These are phyloP conservation scores for Vanessa atalanta DNA, from an alignment of 1,140 invertebrate genomes.

Conservation along the genomic window DNA sequence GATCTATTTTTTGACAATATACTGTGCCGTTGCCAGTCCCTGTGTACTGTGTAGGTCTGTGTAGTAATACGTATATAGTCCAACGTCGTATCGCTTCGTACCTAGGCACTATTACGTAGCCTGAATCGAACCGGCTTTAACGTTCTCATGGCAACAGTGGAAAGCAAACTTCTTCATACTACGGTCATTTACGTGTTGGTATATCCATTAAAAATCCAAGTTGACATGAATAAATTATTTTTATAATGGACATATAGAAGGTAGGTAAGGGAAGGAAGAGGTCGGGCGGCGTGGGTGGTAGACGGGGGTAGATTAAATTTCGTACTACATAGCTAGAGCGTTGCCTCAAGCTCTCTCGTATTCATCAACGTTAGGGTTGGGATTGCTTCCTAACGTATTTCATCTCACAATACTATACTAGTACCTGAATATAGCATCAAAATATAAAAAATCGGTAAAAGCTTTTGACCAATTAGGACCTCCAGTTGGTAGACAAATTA, in stretches of 20 bases:
- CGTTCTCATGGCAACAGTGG: constrained; percentile 64
- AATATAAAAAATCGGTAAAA: constrained; percentile 16
- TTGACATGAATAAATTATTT: constrained; percentile 46
- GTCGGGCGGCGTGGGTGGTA: constrained; percentile 47
- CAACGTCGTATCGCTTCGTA: constrained; percentile 55
- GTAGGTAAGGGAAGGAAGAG: constrained; percentile 31
- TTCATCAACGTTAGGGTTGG: constrained; percentile 71
- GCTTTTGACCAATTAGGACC: too few relatives aligned
- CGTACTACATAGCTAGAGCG: constrained; percentile 57
- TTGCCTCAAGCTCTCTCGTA: constrained; percentile 61
- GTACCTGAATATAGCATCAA: constrained; percentile 16
- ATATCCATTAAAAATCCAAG: constrained; percentile 38
- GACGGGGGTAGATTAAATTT: constrained; percentile 77
- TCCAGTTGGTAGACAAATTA: too few relatives aligned
- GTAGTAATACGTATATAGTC: constrained; percentile 45
- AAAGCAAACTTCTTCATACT: constrained; percentile 51
- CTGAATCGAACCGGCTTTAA: constrained; percentile 39
- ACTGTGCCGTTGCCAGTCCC: constrained; percentile 52
- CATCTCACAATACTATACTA: constrained; percentile 34
- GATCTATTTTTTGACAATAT: constrained; percentile 55
- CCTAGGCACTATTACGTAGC: constrained; percentile 53
- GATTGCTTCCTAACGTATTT: constrained; percentile 55
- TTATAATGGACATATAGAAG: constrained; percentile 32
- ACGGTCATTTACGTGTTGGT: constrained; percentile 29
- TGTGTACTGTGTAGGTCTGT: constrained; percentile 48